These are phyloP conservation scores for Cheirogaleus major DNA, from an alignment of 2,797 vertebrate genomes.

Conservation along the genomic window DNA sequence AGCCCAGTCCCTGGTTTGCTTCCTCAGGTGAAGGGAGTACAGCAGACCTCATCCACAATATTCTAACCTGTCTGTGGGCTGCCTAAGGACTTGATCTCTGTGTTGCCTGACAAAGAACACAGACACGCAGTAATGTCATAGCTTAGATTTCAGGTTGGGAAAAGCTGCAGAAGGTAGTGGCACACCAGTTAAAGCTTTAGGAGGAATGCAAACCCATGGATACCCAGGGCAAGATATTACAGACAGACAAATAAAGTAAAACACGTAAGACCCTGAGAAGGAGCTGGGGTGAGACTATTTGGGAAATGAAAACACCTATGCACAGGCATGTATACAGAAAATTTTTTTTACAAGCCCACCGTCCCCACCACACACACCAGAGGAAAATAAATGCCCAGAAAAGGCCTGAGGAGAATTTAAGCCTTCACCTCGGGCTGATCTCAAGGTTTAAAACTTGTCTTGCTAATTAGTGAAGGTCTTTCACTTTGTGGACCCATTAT, in stretches of 20 bases:
- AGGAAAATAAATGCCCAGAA: not conserved
- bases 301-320: not conserved
- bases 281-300: not conserved
- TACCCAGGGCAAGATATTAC: not conserved
- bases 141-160: not conserved
- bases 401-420: not conserved
- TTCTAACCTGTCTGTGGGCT: not conserved
- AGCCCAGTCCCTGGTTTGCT: not conserved
- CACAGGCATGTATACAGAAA: not conserved
- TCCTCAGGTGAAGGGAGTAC: not conserved
- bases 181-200: not conserved
- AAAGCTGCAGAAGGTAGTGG: not conserved
- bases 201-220: not conserved
- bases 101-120: not conserved
- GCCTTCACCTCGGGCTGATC: not conserved
- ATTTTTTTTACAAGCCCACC: not conserved
- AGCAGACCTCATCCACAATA: not conserved
- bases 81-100: not conserved
- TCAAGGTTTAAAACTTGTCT: not conserved
- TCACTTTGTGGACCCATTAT: not conserved
- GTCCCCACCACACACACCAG: not conserved
- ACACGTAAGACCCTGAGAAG: not conserved
- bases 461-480: not conserved
- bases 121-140: accelerated
- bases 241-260: not conserved